Evolutionary conservation across 2,113 vertebrate genomes (phyloP).

Genomic region (Herpailurus yagouaroundi): DNA sequence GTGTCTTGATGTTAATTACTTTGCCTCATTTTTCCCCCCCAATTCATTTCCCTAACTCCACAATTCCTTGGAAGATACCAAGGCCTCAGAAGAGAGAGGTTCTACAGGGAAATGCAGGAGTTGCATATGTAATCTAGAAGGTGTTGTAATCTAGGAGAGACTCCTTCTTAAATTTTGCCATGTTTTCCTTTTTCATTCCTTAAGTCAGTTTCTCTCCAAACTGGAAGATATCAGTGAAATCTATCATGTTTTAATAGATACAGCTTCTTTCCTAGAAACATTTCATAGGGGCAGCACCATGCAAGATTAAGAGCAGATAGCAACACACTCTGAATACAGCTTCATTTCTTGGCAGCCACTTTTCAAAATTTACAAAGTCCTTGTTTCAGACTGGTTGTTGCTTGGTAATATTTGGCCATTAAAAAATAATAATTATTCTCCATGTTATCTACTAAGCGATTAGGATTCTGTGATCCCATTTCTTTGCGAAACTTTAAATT

Average conservation of each 20-base stretch:
- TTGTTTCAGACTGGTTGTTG: neutral
- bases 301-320: neutral
- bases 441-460: neutral
- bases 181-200: neutral
- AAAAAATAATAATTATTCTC: neutral
- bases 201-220: neutral
- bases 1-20: neutral
- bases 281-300: neutral
- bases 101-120: neutral
- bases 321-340: neutral
- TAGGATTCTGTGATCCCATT: neutral
- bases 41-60: neutral
- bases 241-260: neutral
- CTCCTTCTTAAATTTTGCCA: neutral
- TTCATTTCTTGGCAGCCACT: neutral
- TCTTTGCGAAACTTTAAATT: neutral
- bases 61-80: neutral
- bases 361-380: neutral
- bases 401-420: neutral
- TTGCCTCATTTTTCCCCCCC: neutral
- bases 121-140: neutral
- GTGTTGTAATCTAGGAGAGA: neutral
- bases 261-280: neutral
- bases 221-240: neutral
- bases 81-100: neutral